phyloP scores from a whole-genome alignment of 2,888 invertebrate species.

The Meganola albula region DNA sequence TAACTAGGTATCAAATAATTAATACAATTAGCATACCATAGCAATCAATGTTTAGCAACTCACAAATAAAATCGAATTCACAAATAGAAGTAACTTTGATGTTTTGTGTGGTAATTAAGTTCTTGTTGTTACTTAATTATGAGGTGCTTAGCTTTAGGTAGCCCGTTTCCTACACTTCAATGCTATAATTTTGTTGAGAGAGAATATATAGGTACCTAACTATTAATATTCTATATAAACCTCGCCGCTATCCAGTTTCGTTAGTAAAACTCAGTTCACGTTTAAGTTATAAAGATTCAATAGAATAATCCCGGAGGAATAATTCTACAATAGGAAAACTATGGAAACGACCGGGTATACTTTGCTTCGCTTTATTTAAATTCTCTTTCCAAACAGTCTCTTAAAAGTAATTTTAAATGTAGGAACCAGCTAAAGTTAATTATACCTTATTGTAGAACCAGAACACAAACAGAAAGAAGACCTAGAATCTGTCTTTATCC shows the following conservation, averaged over 20 bases:
- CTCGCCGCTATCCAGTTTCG: too few species aligned
- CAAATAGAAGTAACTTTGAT: conserved; percentile 12
- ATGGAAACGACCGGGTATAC: conserved; percentile 4
- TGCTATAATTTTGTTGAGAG: too few species aligned
- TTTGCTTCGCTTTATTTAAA: conserved; percentile 20
- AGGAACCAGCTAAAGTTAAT: conserved; percentile 21
- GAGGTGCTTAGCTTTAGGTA: conserved; percentile 7
- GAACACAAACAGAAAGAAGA: conserved; percentile 26
- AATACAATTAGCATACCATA: too few species aligned
- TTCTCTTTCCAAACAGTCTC: conserved; percentile 15
- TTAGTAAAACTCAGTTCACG: too few species aligned
- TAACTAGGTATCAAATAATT: too few species aligned
- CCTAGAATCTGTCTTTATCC: too few species aligned
- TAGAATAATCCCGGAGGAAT: too few species aligned
- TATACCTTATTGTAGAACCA: conserved; percentile 19
- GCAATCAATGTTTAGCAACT: too few species aligned
- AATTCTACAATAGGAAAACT: conserved; percentile 6
- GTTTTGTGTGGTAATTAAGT: conserved; percentile 9
- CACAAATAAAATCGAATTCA: too few species aligned
- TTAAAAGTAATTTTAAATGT: conserved; percentile 14
- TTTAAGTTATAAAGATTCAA: too few species aligned
- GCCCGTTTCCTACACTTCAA: too few species aligned
- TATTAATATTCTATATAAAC: not conserved
- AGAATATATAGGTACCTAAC: not conserved
- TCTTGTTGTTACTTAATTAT: conserved; percentile 6